phyloP scores from a whole-genome alignment of 2,797 vertebrate genomes.

The Chlorospingus semifuscus region DNA sequence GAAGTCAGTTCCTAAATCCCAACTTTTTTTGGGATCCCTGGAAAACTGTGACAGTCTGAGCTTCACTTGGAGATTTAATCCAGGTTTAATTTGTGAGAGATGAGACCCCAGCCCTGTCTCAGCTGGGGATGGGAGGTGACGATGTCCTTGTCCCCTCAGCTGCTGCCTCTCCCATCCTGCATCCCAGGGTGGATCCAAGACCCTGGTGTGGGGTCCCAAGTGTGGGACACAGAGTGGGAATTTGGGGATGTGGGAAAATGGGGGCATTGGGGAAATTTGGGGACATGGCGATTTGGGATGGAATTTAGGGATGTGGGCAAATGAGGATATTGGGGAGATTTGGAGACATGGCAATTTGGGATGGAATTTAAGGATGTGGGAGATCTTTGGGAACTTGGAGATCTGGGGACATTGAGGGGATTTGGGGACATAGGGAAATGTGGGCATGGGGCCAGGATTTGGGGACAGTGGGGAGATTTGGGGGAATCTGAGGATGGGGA shows the following conservation, averaged over 20 bases:
- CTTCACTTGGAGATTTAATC: neutral
- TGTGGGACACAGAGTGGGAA: neutral
- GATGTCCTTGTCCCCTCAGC: neutral
- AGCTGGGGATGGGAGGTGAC: neutral
- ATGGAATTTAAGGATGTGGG: too few relatives aligned
- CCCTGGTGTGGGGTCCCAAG: neutral
- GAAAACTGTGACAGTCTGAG: neutral
- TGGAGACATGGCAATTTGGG: too few relatives aligned
- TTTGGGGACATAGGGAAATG: neutral
- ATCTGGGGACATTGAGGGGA: too few relatives aligned
- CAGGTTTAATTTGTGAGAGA: neutral
- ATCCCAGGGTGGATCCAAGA: neutral
- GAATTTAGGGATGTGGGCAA: too few relatives aligned
- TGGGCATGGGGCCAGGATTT: accelerated
- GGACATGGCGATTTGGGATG: neutral
- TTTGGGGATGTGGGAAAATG: neutral
- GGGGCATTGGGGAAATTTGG: accelerated
- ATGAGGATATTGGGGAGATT: too few relatives aligned
- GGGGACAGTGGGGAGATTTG: accelerated
- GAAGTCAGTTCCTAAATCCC: neutral
- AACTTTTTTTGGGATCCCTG: neutral
- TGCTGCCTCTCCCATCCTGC: neutral
- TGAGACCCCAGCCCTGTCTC: neutral
- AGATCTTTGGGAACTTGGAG: too few relatives aligned
- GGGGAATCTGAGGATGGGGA: too few relatives aligned